phyloP scores from a whole-genome alignment of 1,140 invertebrate species.

The Drosophila eugracilis region DNA sequence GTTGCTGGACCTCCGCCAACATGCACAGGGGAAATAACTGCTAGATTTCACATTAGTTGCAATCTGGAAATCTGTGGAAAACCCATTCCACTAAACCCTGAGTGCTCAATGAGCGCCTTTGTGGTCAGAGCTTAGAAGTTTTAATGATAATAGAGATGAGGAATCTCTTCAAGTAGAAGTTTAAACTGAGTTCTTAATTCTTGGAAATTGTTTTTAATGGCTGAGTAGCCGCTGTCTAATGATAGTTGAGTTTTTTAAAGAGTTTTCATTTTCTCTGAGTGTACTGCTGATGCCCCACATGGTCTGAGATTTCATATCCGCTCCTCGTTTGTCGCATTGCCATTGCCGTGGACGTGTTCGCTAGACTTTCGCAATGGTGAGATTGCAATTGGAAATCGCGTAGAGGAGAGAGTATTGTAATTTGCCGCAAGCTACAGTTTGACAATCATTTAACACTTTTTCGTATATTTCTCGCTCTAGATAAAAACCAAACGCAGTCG shows the following conservation, averaged over 20 bases:
- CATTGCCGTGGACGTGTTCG: constrained; percentile 18
- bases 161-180: no score
- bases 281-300: constrained; percentile 2
- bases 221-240: no score
- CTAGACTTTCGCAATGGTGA: constrained; percentile 2
- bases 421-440: constrained; percentile 15
- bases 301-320: constrained; percentile 51
- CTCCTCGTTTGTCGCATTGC: constrained; percentile 49
- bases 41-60: background rate
- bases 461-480: constrained; percentile 23
- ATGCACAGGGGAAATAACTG: constrained; percentile 9
- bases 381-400: no score
- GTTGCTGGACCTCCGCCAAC: constrained; percentile 52
- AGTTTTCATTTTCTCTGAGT: background rate
- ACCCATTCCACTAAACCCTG: no score
- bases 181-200: no score
- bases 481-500: constrained; percentile 30
- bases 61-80: background rate
- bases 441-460: constrained; percentile 52
- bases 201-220: no score
- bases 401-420: constrained; percentile 31
- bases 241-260: no score
- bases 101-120: no score
- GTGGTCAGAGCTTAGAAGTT: no score
- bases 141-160: no score